These are phyloP conservation scores for Catharus bicknelli DNA, from an alignment of 2,113 vertebrate species.

Conservation along the genomic window DNA sequence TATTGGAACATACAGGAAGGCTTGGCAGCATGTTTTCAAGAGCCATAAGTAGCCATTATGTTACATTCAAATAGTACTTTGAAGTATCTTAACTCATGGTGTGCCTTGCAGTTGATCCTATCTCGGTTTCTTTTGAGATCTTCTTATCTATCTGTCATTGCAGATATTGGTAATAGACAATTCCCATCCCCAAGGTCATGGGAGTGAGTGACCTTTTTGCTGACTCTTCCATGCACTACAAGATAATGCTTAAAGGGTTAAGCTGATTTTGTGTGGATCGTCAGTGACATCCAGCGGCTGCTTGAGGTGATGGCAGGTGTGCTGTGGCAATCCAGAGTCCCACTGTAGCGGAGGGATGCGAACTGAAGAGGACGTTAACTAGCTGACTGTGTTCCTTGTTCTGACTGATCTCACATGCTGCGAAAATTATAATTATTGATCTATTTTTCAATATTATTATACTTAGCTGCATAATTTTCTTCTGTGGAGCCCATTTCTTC, in stretches of 20 bases:
- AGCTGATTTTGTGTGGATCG: constrained; percentile 33
- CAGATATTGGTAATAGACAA: not conserved
- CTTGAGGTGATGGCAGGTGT: constrained; percentile 22
- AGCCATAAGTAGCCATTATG: not conserved
- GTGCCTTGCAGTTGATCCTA: not conserved
- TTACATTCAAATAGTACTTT: not conserved
- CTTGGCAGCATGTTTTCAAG: accelerated
- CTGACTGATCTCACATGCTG: not conserved
- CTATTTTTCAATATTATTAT: not conserved
- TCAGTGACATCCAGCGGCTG: constrained; percentile 67
- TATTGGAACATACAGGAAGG: not conserved
- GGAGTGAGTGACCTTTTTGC: not conserved
- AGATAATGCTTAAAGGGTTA: constrained; percentile 17
- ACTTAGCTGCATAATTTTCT: not conserved
- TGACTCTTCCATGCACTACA: not conserved
- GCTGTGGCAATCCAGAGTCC: not conserved
- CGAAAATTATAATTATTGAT: not conserved
- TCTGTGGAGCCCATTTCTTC: not conserved
- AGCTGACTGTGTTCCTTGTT: not conserved
- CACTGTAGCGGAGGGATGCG: not conserved
- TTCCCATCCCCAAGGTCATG: not conserved
- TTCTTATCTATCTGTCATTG: not conserved
- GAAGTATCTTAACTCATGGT: not conserved
- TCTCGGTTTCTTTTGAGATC: not conserved
- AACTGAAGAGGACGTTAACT: not conserved